Conservation (phyloP, 2,113 vertebrate species). For the Grammomys surdaster region DNA sequence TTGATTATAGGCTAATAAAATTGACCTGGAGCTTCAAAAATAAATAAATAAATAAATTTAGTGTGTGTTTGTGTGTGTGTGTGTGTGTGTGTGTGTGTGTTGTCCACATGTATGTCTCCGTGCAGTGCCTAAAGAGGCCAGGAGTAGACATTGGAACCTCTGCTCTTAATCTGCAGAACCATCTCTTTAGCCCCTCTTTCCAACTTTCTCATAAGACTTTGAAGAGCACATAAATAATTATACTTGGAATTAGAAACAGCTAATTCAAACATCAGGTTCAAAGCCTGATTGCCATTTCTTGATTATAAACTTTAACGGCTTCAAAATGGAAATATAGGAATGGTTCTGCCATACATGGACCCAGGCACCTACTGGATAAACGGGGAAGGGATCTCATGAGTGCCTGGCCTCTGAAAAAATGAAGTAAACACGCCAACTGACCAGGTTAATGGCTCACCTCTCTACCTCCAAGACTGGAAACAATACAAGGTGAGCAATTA, state of each 20-base stretch:
- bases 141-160: not conserved
- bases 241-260: slow-evolving; percentile 49
- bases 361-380: not conserved
- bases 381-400: not conserved
- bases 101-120: not conserved
- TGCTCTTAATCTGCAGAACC: not conserved
- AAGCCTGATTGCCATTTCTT: not conserved
- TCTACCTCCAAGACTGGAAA: not conserved
- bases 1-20: not conserved
- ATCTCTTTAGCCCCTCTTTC: not conserved
- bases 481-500: slow-evolving; percentile 35
- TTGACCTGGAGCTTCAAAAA: not conserved
- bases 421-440: not conserved
- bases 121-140: not conserved
- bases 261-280: not conserved
- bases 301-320: not conserved
- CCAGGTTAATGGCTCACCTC: not conserved
- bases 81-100: not conserved
- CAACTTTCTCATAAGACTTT: slow-evolving; percentile 18
- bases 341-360: not conserved
- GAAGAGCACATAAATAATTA: not conserved
- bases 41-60: no score
- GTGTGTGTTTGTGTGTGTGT: no score
- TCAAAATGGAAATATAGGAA: not conserved
- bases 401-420: not conserved